Conservation (phyloP, 2,113 vertebrate genomes). For the Progne subis region DNA sequence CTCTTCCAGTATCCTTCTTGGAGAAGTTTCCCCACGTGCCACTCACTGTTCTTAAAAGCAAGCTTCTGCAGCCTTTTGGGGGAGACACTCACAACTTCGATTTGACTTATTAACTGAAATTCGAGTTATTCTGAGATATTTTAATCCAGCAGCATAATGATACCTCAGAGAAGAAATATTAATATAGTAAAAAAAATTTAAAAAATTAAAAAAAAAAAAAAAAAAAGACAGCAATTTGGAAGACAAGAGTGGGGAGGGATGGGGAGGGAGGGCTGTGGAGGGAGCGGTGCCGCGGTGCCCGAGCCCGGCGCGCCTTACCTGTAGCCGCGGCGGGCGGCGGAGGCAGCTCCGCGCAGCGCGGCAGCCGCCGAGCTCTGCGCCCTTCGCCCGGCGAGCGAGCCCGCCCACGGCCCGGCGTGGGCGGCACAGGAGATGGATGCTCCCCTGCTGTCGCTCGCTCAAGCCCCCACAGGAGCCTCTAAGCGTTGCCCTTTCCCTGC, state of each 20-base stretch:
- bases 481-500: accelerated
- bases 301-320: constrained; percentile 13
- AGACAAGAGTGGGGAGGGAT: accelerated
- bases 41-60: neutral
- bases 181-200: too few species aligned
- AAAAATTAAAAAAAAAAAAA: too few species aligned
- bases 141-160: neutral
- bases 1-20: neutral
- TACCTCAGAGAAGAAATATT: neutral
- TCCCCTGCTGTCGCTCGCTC: accelerated
- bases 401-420: neutral
- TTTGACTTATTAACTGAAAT: neutral
- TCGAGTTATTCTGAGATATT: neutral
- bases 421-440: neutral
- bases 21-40: neutral
- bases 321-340: neutral
- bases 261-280: neutral
- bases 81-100: neutral
- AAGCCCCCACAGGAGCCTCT: neutral
- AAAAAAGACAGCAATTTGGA: too few species aligned
- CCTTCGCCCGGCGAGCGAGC: neutral
- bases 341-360: neutral
- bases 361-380: neutral
- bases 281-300: neutral
- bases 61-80: neutral